These are phyloP conservation scores for Diprion similis DNA, from an alignment of 1,140 invertebrate genomes.

Conservation along the genomic window DNA sequence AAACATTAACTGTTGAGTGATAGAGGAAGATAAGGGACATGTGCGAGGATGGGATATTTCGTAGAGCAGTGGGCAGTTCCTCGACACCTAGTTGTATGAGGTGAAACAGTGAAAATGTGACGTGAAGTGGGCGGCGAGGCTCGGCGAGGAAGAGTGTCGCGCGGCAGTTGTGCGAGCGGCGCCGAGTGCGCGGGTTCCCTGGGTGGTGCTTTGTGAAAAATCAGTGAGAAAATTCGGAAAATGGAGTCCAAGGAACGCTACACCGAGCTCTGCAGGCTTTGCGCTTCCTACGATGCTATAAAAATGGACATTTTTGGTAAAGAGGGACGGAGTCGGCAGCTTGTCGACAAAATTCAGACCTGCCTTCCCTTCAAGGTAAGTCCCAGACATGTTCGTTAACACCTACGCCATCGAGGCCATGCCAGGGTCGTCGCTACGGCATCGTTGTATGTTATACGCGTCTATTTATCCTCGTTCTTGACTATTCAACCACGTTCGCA, in stretches of 20 bases:
- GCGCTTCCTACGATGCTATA: constrained; percentile 61
- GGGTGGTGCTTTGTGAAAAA: background rate
- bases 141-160: constrained; percentile 31
- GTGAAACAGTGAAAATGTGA: constrained; percentile 11
- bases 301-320: constrained; percentile 63
- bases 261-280: constrained; percentile 61
- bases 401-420: constrained; percentile 5
- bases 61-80: background rate
- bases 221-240: constrained; percentile 17
- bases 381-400: constrained; percentile 14
- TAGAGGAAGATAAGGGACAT: background rate
- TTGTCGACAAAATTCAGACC: constrained; percentile 61
- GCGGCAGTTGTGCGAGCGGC: constrained; percentile 30
- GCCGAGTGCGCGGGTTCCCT: constrained; percentile 22
- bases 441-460: background rate
- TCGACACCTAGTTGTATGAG: background rate
- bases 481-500: background rate
- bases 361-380: constrained; percentile 62
- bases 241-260: constrained; percentile 54
- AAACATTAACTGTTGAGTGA: background rate
- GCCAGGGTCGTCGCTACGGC: background rate
- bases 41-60: background rate
- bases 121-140: constrained; percentile 19
- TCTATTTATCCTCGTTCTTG: background rate
- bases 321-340: constrained; percentile 59